Evolutionary conservation across 2,797 vertebrate genomes (phyloP).

Genomic region (Phoeniculus purpureus): DNA sequence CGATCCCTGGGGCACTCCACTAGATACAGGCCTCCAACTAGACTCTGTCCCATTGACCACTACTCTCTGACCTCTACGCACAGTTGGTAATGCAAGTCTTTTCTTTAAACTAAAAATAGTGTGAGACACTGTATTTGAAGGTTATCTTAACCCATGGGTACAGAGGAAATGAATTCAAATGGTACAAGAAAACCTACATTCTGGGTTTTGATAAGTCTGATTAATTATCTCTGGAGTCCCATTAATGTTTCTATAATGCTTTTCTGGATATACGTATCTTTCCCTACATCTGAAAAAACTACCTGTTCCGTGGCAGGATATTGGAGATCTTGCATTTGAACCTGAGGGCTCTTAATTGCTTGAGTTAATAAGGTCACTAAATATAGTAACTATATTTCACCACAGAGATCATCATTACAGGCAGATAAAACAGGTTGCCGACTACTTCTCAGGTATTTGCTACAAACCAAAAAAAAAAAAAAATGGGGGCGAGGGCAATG

Average conservation of each 20-base stretch:
- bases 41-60: no score
- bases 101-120: neutral
- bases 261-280: neutral
- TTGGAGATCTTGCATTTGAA: neutral
- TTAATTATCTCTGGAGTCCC: neutral
- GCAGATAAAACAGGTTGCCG: neutral
- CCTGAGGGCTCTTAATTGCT: neutral
- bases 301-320: neutral
- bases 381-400: neutral
- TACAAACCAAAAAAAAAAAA: neutral
- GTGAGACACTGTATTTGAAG: neutral
- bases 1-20: no score
- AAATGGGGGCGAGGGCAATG: fast-evolving
- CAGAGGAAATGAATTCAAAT: neutral
- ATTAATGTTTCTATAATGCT: neutral
- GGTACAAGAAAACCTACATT: neutral
- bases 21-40: no score
- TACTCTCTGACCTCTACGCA: no score
- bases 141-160: neutral
- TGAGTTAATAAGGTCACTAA: neutral
- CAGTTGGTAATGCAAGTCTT: neutral
- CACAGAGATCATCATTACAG: neutral
- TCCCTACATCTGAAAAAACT: neutral
- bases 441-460: neutral
- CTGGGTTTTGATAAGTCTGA: neutral